Conservation (phyloP, 2,888 invertebrate species). For the Oligia fasciuncula region DNA sequence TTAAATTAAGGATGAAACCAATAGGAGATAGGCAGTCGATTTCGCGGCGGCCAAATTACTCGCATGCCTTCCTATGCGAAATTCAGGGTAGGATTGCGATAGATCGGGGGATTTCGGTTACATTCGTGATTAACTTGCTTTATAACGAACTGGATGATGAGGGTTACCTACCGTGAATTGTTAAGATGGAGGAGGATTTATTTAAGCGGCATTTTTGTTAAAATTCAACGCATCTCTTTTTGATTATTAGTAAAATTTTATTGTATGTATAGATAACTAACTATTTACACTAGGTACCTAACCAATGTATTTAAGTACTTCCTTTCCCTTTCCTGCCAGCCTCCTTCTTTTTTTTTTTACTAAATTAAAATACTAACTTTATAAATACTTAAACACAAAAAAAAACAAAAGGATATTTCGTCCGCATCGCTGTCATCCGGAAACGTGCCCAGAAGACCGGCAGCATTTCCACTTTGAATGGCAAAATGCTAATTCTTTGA, state of each 20-base stretch:
- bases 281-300: neutral
- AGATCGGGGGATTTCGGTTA: constrained; percentile 61
- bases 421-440: neutral
- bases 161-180: constrained; percentile 16
- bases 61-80: constrained; percentile 66
- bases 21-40: constrained; percentile 76
- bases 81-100: constrained; percentile 56
- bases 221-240: neutral
- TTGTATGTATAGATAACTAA: neutral
- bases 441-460: neutral
- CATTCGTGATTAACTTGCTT: constrained; percentile 60
- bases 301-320: no score
- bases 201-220: neutral
- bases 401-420: neutral
- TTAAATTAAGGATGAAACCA: constrained; percentile 88
- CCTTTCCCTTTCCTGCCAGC: no score
- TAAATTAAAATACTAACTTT: no score
- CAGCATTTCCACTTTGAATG: neutral
- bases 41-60: constrained; percentile 76
- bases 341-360: no score
- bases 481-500: neutral
- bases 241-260: neutral
- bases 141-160: constrained; percentile 53
- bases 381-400: neutral
- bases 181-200: constrained; percentile 6